Evolutionary conservation across 2,113 vertebrate genomes (phyloP), one percentile per base, ranked within the genome.

Genomic region (Chloebia gouldiae): DNA sequence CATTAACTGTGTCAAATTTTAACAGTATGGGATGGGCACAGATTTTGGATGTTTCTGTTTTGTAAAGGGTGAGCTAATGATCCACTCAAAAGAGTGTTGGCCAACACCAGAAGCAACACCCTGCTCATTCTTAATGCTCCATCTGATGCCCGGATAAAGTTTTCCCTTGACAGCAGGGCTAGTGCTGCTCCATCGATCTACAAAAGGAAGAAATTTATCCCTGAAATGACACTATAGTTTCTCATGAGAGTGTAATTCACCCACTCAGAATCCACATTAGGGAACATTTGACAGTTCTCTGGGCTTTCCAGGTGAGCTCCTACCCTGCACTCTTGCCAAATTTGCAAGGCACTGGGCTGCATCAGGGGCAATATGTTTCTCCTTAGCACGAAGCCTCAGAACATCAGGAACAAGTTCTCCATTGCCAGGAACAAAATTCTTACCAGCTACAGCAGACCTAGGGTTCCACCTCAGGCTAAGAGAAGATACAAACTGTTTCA

Each of bases 341-440:
- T 31, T 27, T 2, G 0, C 22, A 65, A 39, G 33, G 49, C 30
- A 79, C 37, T 75, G 28, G 24, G 45, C 45, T 81, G 30, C n/a
- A 61, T 27, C 0, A 4, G 24, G 66, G 37, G 25, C 11, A 68
- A 7, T 3, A 9, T 0, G 0, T 47, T 56, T 54, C 44, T 81
- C 68, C 37, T 51, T 28, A 77, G 45, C 56, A 19, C 9, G 15
- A 88, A 85, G 50, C 35, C 25, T 79, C 44, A 28, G 14, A 51
- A 24, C 7, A 42, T 17, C 23, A 50, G 27, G 12, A 84, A 3
- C 33, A 64, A 39, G 69, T 4, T 50, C 27, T 78, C 24, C 33
- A 17, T 6, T 51, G 4, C 15, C 39, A 51, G 22, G 35, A 63
- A 91, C 49, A 49, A 76, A 65, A 78, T 10, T 72, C 37, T 35